These are phyloP conservation scores for Argyra leucocephala DNA, from an alignment of 2,888 invertebrate species.

Conservation along the genomic window DNA sequence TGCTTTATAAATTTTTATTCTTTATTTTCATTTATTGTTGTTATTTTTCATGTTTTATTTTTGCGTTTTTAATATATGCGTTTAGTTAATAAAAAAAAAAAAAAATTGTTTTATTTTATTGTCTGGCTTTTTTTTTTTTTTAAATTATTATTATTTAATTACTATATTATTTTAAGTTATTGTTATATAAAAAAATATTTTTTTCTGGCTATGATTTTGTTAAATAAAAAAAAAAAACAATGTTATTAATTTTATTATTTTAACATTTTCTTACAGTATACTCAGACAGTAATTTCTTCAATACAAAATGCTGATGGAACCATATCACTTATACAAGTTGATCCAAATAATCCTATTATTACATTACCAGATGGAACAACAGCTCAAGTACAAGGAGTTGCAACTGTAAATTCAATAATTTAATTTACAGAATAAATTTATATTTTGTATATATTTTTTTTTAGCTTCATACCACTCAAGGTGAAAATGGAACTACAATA, in stretches of 20 bases:
- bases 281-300: slow-evolving; percentile 85
- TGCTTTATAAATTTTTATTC: slow-evolving; percentile 19
- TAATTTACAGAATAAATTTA: neutral
- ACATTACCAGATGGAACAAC: slow-evolving; percentile 92
- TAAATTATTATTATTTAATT: neutral
- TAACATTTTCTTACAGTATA: slow-evolving; percentile 50
- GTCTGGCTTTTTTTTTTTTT: slow-evolving; percentile 10
- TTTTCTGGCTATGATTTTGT: neutral
- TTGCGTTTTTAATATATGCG: neutral
- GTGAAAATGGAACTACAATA: slow-evolving; percentile 51
- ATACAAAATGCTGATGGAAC: slow-evolving; percentile 95
- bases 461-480: slow-evolving; percentile 55
- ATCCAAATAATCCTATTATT: slow-evolving; percentile 87
- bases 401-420: slow-evolving; percentile 35
- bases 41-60: slow-evolving; percentile 14
- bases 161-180: neutral
- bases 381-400: slow-evolving; percentile 73
- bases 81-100: too few species aligned
- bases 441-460: slow-evolving; percentile 17
- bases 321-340: slow-evolving; percentile 90
- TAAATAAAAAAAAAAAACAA: neutral
- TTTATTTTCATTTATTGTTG: slow-evolving; percentile 20
- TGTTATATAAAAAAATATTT: slow-evolving; percentile 5
- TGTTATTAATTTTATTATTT: neutral
- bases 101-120: too few species aligned